These are phyloP conservation scores for Anolis sagrei DNA, from an alignment of 2,113 vertebrate species.

Conservation along the genomic window DNA sequence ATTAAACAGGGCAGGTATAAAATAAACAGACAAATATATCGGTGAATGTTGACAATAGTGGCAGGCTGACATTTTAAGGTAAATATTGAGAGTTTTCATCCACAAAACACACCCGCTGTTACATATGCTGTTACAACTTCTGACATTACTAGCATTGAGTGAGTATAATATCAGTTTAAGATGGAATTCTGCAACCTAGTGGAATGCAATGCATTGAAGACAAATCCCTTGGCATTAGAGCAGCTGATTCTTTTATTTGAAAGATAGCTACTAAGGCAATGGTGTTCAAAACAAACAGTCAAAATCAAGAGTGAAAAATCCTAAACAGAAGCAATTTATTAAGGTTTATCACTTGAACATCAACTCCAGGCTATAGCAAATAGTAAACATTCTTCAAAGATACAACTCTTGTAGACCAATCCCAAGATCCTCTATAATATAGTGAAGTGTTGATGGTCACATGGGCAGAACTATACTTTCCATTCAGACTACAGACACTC, in stretches of 20 bases:
- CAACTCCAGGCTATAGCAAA: background rate
- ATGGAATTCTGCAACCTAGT: constrained; percentile 12
- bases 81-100: constrained; percentile 63
- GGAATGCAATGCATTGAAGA: constrained; percentile 39
- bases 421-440: background rate
- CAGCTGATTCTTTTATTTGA: constrained; percentile 18
- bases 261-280: background rate
- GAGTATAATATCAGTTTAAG: constrained; percentile 41
- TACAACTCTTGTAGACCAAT: background rate
- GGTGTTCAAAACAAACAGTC: background rate
- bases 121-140: constrained; percentile 54
- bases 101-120: constrained; percentile 50
- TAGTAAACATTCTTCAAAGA: background rate
- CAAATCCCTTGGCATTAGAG: background rate
- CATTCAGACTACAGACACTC: too few relatives aligned
- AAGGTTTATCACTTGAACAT: background rate
- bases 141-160: constrained; percentile 32
- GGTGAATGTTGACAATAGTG: constrained; percentile 46
- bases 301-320: background rate
- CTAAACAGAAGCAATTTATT: constrained; percentile 4
- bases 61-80: constrained; percentile 66
- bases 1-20: constrained; percentile 39
- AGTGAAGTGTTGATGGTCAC: too few relatives aligned
- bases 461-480: too few relatives aligned
- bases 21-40: constrained; percentile 43